These are phyloP conservation scores for Balaeniceps rex DNA, from an alignment of 2,113 vertebrate genomes.

Conservation along the genomic window DNA sequence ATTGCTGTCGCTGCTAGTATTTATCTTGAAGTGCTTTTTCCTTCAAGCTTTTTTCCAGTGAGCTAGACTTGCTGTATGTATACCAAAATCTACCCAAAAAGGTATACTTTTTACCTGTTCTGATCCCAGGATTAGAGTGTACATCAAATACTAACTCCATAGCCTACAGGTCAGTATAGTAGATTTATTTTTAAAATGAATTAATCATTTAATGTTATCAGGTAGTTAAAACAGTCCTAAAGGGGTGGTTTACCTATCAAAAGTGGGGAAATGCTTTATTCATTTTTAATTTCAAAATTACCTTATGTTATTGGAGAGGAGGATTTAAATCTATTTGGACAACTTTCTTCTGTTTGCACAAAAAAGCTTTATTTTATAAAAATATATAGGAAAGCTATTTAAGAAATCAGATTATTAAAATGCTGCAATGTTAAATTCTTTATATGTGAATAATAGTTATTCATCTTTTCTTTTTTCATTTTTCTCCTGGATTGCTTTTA, in stretches of 20 bases:
- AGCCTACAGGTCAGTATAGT: neutral
- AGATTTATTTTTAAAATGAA: neutral
- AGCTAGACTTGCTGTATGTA: neutral
- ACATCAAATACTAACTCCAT: neutral
- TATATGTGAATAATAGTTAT: neutral
- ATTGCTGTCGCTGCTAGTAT: neutral
- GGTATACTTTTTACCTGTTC: neutral
- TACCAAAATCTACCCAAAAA: neutral
- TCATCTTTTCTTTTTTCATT: neutral
- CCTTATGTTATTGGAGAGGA: neutral
- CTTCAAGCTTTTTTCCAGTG: neutral
- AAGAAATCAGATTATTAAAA: neutral
- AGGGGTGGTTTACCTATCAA: neutral
- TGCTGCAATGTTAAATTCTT: neutral
- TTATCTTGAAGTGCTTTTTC: neutral
- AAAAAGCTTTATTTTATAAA: neutral
- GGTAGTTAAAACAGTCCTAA: neutral
- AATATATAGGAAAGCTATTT: neutral
- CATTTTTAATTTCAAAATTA: neutral
- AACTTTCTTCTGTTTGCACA: neutral
- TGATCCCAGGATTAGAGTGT: neutral
- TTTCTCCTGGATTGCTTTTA: conserved; percentile 37
- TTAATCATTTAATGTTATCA: neutral
- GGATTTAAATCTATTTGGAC: neutral
- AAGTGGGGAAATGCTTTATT: neutral